phyloP scores from a whole-genome alignment of 1,140 invertebrate genomes.

The Calephelis nemesis region DNA sequence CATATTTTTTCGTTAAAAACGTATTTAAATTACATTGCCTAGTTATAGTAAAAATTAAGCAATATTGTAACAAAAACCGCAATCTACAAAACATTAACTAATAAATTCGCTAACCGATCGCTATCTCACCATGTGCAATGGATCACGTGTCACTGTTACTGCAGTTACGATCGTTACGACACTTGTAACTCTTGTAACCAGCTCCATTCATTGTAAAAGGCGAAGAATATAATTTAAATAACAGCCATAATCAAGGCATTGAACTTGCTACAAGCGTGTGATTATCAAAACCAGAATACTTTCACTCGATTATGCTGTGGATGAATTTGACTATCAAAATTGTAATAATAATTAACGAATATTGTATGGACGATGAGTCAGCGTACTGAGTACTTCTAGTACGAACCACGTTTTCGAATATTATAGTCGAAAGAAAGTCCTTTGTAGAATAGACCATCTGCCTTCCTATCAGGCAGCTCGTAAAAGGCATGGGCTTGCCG shows the following conservation, averaged over 20 bases:
- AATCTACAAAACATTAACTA: neutral
- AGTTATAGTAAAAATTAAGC: neutral
- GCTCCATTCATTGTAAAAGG: constrained; percentile 55
- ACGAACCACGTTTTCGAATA: too few species aligned
- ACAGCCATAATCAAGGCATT: constrained; percentile 73
- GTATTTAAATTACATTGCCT: too few species aligned
- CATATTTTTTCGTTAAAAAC: too few species aligned
- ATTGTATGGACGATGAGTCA: constrained; percentile 66
- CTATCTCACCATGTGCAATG: constrained; percentile 20
- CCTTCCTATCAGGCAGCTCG: too few species aligned
- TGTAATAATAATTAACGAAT: constrained; percentile 69
- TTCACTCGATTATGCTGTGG: constrained; percentile 63
- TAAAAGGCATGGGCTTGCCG: too few species aligned
- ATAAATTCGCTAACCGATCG: constrained; percentile 3
- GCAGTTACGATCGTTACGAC: constrained; percentile 41
- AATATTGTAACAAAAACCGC: neutral
- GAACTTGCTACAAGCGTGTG: constrained; percentile 67
- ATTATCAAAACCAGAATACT: constrained; percentile 69
- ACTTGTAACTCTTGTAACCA: constrained; percentile 47
- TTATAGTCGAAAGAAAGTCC: too few species aligned
- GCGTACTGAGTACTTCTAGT: constrained; percentile 27
- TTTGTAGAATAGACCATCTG: too few species aligned
- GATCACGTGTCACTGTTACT: constrained; percentile 35
- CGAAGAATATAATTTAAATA: constrained; percentile 65
- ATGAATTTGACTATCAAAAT: constrained; percentile 64